Evolutionary conservation across 2,113 vertebrate genomes (phyloP), one percentile per base, ranked within the genome.

Genomic region (Pygoscelis adeliae): DNA sequence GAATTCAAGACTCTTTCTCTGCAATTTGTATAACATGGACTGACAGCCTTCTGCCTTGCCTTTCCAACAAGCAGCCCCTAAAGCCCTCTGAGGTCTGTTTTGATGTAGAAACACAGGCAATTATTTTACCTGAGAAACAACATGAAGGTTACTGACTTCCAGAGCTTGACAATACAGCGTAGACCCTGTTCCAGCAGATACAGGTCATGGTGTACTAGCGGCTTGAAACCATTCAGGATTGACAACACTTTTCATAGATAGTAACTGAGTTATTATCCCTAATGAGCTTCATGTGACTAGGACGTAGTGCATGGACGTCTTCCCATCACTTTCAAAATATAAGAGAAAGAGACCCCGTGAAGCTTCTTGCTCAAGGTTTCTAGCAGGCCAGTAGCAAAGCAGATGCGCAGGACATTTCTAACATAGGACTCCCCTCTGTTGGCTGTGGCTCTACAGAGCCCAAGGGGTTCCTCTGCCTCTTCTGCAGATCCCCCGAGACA

Each of bases 301-400:
- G n/a, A 50, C 0, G 0, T 25, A 49, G 76, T 14, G 6, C 3
- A 2, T 49, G 47, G 46, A 18, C 8, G 8, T 20, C 36, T 36
- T 78, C 29, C 29, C 42, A 66, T 11, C 26, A 26, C 30, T 84
- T 81, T 49, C 16, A 21, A 34, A 34, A 20, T 10, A 21, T 2
- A 34, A 5, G 14, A 71, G 83, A 58, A 38, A 53, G 47, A 63
- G 8, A 10, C 19, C n/a, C 1, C 1, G 0, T 18, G 67, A 61
- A 77, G 25, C 5, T 56, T 29, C 53, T 6, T 50, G 8, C 63
- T 65, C 1, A 0, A 65, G 55, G 69, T 27, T 47, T 61, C 62
- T 65, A 59, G 55, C 84, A 59, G 59, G 42, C 26, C 73, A 65
- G 40, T 3, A 25, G 61, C 50, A 58, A 49, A 67, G 76, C 66